phyloP scores from a whole-genome alignment of 1,140 invertebrate genomes.

The Colletes gigas region DNA sequence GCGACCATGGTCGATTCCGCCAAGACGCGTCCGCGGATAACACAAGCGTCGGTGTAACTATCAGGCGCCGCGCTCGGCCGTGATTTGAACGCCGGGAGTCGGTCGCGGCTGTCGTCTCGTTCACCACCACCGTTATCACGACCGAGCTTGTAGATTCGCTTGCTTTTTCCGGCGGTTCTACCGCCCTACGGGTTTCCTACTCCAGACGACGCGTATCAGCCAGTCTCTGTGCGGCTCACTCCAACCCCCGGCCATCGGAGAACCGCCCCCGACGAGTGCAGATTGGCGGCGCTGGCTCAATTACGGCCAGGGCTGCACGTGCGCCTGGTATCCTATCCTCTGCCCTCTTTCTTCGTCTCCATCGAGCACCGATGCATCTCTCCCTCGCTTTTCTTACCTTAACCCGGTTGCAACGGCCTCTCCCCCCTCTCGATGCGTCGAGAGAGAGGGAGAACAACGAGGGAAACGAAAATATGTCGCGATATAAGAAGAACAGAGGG shows the following conservation, averaged over 20 bases:
- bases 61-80: constrained; percentile 53
- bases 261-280: constrained; percentile 76
- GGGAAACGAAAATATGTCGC: no score
- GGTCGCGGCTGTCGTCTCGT: constrained; percentile 48
- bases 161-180: constrained; percentile 52
- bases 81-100: constrained; percentile 79
- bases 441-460: no score
- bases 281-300: constrained; percentile 72
- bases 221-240: constrained; percentile 37
- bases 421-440: no score
- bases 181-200: constrained; percentile 38
- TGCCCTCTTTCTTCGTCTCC: constrained; percentile 12
- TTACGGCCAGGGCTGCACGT: constrained; percentile 53
- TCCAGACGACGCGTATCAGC: constrained; percentile 44
- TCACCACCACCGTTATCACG: constrained; percentile 39
- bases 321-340: constrained; percentile 41
- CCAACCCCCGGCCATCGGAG: constrained; percentile 57
- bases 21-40: not conserved
- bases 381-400: no score
- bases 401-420: no score
- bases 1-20: no score
- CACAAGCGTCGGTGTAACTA: not conserved
- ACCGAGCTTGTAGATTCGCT: constrained; percentile 32
- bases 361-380: constrained; percentile 11
- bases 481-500: no score